Conservation (phyloP, 2,113 vertebrate genomes). For the Elephas maximus region DNA sequence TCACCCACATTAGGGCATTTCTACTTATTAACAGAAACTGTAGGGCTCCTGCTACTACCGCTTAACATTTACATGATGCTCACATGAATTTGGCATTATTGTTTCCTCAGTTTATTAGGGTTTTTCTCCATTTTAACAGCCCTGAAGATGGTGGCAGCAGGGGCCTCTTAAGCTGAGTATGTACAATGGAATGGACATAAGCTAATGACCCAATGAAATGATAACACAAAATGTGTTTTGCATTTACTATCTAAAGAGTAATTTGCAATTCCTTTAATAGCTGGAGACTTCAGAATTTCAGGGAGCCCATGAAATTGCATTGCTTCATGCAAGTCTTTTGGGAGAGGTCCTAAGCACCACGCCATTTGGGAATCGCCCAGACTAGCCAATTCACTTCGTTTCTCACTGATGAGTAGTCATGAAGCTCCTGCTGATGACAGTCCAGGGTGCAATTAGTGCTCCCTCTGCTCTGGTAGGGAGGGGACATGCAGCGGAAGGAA, state of each 20-base stretch:
- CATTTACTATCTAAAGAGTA: background rate
- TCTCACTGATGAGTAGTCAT: background rate
- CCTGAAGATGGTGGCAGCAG: background rate
- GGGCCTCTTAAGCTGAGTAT: background rate
- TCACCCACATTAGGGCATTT: background rate
- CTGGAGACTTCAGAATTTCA: constrained; percentile 25
- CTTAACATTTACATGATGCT: background rate
- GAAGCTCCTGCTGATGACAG: background rate
- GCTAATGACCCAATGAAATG: background rate
- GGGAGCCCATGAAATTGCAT: constrained; percentile 43
- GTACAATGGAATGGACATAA: background rate
- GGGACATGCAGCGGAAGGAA: background rate
- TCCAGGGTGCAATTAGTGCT: background rate
- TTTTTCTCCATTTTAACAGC: background rate
- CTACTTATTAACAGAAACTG: background rate
- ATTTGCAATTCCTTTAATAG: constrained; percentile 16
- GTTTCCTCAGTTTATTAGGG: background rate
- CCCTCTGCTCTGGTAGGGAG: background rate
- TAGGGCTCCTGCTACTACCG: background rate
- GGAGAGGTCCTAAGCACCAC: background rate
- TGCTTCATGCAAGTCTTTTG: constrained; percentile 25
- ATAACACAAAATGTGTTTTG: background rate
- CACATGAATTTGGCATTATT: background rate
- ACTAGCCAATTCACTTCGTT: constrained; percentile 45
- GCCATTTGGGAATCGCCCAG: background rate